These are phyloP conservation scores for Scomber japonicus DNA, from an alignment of 2,113 vertebrate species.

Conservation along the genomic window DNA sequence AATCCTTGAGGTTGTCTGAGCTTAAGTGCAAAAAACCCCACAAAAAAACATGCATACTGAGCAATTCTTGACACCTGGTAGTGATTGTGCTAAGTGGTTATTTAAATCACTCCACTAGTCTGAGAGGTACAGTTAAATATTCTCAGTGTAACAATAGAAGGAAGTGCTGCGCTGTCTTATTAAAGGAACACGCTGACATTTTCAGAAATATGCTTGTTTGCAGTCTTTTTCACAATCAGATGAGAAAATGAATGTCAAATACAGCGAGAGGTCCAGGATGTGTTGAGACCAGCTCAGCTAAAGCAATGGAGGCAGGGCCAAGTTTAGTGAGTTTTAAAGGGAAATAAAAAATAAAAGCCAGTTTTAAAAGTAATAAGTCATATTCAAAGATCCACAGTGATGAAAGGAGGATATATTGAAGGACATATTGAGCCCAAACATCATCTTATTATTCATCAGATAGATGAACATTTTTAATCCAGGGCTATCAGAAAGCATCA, in stretches of 20 bases:
- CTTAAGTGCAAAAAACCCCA: not conserved
- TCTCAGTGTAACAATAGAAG: constrained; percentile 29
- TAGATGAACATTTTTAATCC: constrained; percentile 1
- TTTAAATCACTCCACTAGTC: not conserved
- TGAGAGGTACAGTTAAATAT: constrained; percentile 1
- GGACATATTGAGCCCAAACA: no score
- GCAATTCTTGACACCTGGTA: not conserved
- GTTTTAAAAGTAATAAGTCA: no score
- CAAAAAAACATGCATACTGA: not conserved
- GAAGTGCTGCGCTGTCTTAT: constrained; percentile 21
- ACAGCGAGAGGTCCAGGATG: not conserved
- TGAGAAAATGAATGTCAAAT: not conserved
- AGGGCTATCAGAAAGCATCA: not conserved
- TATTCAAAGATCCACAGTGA: not conserved
- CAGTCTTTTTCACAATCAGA: not conserved
- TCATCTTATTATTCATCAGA: not conserved
- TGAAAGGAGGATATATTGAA: no score
- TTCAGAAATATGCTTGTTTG: constrained; percentile 3
- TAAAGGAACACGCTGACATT: constrained; percentile 17
- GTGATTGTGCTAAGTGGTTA: constrained; percentile 6
- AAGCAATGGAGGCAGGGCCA: no score
- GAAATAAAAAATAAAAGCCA: no score
- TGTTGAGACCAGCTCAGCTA: no score
- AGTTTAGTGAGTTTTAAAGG: no score
- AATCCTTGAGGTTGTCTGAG: not conserved